A percentile compares a stretch with the other conserved stretches of the same genome.
Conservation (phyloP, 2,113 vertebrate genomes). For the Pionites leucogaster region DNA sequence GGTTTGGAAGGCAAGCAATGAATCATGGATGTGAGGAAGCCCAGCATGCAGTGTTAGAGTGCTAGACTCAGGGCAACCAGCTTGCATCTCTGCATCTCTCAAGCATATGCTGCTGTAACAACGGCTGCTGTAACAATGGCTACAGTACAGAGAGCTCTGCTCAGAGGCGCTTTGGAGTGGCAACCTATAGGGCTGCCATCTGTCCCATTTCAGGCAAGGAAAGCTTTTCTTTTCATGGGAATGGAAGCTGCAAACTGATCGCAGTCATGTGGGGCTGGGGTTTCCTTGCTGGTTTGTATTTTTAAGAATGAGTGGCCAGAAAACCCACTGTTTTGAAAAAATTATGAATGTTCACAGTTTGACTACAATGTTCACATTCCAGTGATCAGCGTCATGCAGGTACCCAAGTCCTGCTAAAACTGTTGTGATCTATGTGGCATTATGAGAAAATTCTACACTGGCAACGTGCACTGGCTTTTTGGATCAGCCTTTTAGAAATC, state of each 20-base stretch:
- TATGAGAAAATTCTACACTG: background rate
- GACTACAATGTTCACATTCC: background rate
- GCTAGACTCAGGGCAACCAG: conserved; percentile 4
- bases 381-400: background rate
- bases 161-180: conserved; percentile 8
- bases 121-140: background rate
- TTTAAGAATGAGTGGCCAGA: background rate
- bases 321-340: conserved; percentile 8
- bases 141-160: conserved; percentile 16
- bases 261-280: background rate
- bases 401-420: background rate
- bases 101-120: conserved; percentile 59
- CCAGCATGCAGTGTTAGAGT: background rate
- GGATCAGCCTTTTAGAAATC: background rate
- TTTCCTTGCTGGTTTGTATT: conserved; percentile 44
- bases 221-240: conserved; percentile 14
- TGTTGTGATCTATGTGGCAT: background rate
- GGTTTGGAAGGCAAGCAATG: background rate
- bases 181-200: conserved; percentile 61
- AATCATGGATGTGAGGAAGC: background rate
- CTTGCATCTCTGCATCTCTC: conserved; percentile 20
- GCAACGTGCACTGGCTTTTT: background rate
- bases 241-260: background rate
- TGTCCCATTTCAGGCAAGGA: conserved; percentile 30
- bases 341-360: conserved; percentile 18